Conservation (phyloP, 1,140 invertebrate genomes). For the Aphelinus atriplicis region DNA sequence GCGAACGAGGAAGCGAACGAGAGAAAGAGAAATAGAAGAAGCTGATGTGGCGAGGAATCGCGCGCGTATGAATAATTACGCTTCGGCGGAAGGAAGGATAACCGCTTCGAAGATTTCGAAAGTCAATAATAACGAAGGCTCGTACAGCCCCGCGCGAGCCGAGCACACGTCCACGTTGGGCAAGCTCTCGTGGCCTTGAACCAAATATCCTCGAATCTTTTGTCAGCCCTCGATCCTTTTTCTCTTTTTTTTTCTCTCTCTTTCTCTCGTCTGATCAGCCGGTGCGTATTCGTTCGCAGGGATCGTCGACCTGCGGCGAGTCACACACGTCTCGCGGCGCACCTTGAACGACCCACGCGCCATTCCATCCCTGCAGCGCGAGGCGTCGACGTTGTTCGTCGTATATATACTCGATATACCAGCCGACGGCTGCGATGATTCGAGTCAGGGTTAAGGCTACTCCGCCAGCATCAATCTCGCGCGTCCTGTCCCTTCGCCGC, state of each 20-base stretch:
- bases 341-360: no score
- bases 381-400: no score
- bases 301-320: constrained; percentile 15
- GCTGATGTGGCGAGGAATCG: background rate
- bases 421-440: background rate
- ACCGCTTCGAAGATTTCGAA: constrained; percentile 45
- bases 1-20: no score
- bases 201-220: constrained; percentile 49
- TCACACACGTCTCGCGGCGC: no score
- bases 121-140: constrained; percentile 40
- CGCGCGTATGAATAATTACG: constrained; percentile 12
- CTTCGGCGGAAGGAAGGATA: constrained; percentile 46
- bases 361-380: no score
- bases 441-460: background rate
- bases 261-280: constrained; percentile 32
- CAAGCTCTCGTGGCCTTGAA: constrained; percentile 43
- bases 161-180: constrained; percentile 1
- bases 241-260: constrained; percentile 39
- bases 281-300: background rate
- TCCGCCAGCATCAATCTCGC: no score
- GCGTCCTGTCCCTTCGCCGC: no score
- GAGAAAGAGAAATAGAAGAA: no score
- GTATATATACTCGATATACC: no score
- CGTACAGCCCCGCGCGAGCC: constrained; percentile 19
- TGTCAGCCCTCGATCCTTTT: constrained; percentile 38